Base-by-base conservation (phyloP, 2,797 vertebrate genomes). In the Pteropus rufus region DNA sequence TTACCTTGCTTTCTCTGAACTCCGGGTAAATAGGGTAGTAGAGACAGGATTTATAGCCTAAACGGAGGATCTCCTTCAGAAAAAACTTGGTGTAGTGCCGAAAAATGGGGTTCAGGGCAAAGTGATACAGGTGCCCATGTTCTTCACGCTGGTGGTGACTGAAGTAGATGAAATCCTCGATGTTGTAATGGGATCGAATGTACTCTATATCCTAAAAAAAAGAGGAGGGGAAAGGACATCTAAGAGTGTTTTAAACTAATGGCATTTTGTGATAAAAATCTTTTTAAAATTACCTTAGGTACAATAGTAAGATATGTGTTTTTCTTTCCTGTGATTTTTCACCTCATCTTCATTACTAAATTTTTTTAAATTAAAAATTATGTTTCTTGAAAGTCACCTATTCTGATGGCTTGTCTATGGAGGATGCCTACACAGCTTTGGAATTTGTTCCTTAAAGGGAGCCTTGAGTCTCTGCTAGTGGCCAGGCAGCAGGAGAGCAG, bases 141-240 rank as follows among this genome's bases (percentile, higher is more conserved):
- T 99, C 99, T 77, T 99, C 98, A 3, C 89, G 96, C 97, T 98
- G 95, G 95, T 99, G 98, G 56, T 99, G 97, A 97, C 98, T 98
- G 97, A 99, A 99, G 96, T 99, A 98, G 98, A 99, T 98, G 97
- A 99, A 99, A 97, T 99, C 99, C 98, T 99, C 99, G 2, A 99
- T 98, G 97, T 99, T 99, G 98, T 99, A 99, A 98, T 98, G 99
- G 16, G 99, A 99, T 0, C 98, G 98, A 62, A 99, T 98, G 96
- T 99, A 99, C 83, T 99, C 99, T 3, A 99, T 89, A 77, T 99
- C 99, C 99, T 99, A 97, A 72, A 94, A 36, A 36, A 95, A 10
- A 96, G 58, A 14, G 82, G 46, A 8, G 29, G 26, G 39, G 77
- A 24, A 81, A 84, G 44, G 24, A 39, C 29, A 46, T 31, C 9